Evolutionary conservation across 1,140 invertebrate species (phyloP).

Genomic region (Dreissena polymorpha): DNA sequence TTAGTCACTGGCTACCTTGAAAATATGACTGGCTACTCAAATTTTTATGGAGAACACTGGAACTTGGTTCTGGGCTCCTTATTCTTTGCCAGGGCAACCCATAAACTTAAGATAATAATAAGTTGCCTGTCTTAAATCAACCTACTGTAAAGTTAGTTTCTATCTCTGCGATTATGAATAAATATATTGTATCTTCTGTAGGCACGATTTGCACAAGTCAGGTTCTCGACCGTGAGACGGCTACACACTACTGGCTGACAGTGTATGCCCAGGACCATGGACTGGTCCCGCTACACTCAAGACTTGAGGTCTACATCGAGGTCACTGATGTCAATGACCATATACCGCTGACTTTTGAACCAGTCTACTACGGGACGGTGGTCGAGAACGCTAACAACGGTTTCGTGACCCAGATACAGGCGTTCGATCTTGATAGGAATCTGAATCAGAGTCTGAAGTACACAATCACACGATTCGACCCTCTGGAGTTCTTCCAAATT

Average conservation of each 20-base stretch:
- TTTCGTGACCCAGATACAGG: slow-evolving; percentile 88
- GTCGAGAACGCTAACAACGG: slow-evolving; percentile 88
- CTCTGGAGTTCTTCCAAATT: slow-evolving; percentile 93
- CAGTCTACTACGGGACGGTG: slow-evolving; percentile 92
- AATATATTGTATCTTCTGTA: slow-evolving; percentile 80
- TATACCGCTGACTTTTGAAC: slow-evolving; percentile 90
- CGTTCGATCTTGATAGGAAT: slow-evolving; percentile 89
- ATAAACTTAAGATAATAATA: too few species aligned
- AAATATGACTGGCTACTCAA: too few species aligned
- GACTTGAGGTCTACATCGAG: slow-evolving; percentile 88
- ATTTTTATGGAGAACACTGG: too few species aligned
- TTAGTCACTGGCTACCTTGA: too few species aligned
- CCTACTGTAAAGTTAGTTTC: too few species aligned
- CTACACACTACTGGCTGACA: slow-evolving; percentile 94
- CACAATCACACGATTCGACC: slow-evolving; percentile 93
- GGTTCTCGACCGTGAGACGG: slow-evolving; percentile 93
- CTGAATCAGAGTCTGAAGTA: slow-evolving; percentile 86
- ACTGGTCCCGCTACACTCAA: slow-evolving; percentile 89
- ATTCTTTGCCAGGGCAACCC: too few species aligned
- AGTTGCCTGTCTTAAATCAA: too few species aligned
- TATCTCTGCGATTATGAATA: too few species aligned
- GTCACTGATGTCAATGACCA: slow-evolving; percentile 97
- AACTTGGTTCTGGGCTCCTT: too few species aligned
- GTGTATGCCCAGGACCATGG: slow-evolving; percentile 95
- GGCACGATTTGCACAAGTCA: slow-evolving; percentile 91